These are phyloP conservation scores for Craseonycteris thonglongyai DNA, from an alignment of 2,113 vertebrate genomes.

Conservation along the genomic window DNA sequence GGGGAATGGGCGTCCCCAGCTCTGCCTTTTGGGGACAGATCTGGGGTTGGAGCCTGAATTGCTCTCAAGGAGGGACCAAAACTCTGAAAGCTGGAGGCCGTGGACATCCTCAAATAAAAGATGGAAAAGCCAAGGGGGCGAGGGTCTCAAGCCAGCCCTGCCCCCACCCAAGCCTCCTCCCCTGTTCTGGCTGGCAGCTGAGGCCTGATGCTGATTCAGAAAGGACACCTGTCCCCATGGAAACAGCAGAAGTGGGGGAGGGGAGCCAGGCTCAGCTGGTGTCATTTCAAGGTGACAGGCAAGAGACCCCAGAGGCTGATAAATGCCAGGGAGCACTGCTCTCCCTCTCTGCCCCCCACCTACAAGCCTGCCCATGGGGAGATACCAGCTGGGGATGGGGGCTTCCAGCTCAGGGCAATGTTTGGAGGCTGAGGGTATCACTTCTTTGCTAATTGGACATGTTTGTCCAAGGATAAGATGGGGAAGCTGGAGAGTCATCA, in stretches of 20 bases:
- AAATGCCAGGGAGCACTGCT: background rate
- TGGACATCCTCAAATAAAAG: background rate
- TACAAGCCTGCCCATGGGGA: too few relatives aligned
- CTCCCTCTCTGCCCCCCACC: background rate
- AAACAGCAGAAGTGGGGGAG: constrained; percentile 48
- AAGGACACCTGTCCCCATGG: constrained; percentile 69
- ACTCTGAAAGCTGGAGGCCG: background rate
- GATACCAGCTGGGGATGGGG: background rate
- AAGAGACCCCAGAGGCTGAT: background rate
- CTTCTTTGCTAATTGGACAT: background rate
- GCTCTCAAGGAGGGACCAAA: background rate
- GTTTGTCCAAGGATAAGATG: background rate
- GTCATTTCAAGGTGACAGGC: constrained; percentile 58
- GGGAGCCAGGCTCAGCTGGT: background rate
- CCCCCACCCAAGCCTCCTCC: background rate
- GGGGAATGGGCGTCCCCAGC: background rate
- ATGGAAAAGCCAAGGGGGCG: background rate
- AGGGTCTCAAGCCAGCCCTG: background rate
- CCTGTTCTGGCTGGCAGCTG: background rate
- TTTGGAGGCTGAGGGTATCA: background rate
- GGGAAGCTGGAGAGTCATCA: too few relatives aligned
- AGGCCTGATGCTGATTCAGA: background rate
- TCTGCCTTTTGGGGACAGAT: background rate
- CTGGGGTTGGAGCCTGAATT: background rate
- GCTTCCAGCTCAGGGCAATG: background rate